Conservation (phyloP, 2,888 invertebrate species). For the Taenaris catops region DNA sequence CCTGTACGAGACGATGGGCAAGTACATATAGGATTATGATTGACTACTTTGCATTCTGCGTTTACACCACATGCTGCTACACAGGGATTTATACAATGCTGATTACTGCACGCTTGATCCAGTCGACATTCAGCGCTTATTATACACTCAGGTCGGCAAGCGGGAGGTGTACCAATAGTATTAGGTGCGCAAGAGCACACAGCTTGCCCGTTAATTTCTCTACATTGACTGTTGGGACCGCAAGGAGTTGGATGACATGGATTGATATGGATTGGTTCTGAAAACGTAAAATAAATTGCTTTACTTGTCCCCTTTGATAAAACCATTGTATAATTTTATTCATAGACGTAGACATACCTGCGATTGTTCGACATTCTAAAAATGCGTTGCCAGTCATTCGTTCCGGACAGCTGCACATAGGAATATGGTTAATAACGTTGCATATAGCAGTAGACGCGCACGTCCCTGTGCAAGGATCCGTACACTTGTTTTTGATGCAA, state of each 20-base stretch:
- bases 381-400: conserved; percentile 86
- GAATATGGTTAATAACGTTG: conserved; percentile 82
- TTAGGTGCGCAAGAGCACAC: conserved; percentile 84
- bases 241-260: conserved; percentile 84
- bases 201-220: conserved; percentile 82
- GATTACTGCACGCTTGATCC: conserved; percentile 85
- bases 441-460: conserved; percentile 88
- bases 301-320: background rate
- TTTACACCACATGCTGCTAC: conserved; percentile 85
- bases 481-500: conserved; percentile 87
- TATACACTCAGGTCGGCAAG: conserved; percentile 86
- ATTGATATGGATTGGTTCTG: conserved; percentile 72
- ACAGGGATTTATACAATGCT: conserved; percentile 87
- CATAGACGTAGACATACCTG: no score
- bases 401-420: conserved; percentile 81
- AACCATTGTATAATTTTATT: background rate
- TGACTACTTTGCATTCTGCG: conserved; percentile 87
- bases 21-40: conserved; percentile 86
- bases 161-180: conserved; percentile 82
- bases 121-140: conserved; percentile 85
- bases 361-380: conserved; percentile 77
- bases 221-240: conserved; percentile 82
- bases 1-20: conserved; percentile 83
- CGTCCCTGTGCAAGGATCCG: conserved; percentile 88
- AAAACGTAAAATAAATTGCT: conserved; percentile 28